A percentile compares a stretch with the other conserved stretches of the same genome.
Conservation (phyloP, 1,140 invertebrate species). For the Theocolax elegans region DNA sequence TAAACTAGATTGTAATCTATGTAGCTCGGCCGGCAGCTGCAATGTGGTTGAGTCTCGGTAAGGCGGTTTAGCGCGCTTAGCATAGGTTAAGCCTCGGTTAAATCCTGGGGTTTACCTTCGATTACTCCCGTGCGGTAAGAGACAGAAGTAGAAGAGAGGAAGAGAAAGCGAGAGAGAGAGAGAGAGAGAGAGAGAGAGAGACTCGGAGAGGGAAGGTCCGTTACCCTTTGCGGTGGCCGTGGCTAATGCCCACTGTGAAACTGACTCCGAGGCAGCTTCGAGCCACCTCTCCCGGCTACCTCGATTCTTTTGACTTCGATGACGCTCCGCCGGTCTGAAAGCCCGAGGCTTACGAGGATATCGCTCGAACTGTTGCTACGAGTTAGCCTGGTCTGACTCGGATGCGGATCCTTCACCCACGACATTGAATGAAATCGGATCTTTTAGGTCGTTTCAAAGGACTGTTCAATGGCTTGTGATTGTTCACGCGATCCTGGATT, state of each 20-base stretch:
- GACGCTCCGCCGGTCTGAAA: not conserved
- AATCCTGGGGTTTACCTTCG: conserved; percentile 58
- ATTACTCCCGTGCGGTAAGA: conserved; percentile 52
- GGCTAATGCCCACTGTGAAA: conserved; percentile 2
- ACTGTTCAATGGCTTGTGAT: too few relatives aligned
- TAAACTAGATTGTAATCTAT: conserved; percentile 60
- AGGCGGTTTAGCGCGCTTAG: conserved; percentile 56
- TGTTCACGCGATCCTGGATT: too few relatives aligned
- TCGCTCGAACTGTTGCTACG: too few relatives aligned
- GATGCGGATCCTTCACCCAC: too few relatives aligned
- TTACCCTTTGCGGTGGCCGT: conserved; percentile 24
- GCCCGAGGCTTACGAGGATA: too few relatives aligned
- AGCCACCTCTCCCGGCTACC: not conserved
- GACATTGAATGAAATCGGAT: too few relatives aligned
- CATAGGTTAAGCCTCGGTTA: conserved; percentile 59
- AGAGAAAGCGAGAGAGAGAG: conserved; percentile 26
- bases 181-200: conserved; percentile 25
- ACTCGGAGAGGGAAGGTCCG: conserved; percentile 6
- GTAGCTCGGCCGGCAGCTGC: conserved; percentile 41
- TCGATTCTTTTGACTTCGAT: conserved; percentile 7
- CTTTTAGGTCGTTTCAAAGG: too few relatives aligned
- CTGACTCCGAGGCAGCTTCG: not conserved
- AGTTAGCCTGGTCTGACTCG: too few relatives aligned
- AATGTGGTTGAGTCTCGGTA: conserved; percentile 37
- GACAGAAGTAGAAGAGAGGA: conserved; percentile 33